These are phyloP conservation scores for Marcusenius ussheri DNA, from an alignment of 2,113 vertebrate genomes.

Conservation along the genomic window DNA sequence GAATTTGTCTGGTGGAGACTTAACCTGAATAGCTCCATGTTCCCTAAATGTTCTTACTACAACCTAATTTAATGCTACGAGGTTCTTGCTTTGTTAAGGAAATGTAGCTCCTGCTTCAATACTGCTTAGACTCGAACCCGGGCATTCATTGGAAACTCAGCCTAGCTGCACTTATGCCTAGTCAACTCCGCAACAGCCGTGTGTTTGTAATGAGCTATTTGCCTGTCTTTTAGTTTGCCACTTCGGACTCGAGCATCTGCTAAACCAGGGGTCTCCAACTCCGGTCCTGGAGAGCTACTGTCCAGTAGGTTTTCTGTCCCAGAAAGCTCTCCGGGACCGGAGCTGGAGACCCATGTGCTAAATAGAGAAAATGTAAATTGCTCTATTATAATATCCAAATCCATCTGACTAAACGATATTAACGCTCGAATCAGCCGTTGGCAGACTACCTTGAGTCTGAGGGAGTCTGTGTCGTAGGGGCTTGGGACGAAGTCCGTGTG, in stretches of 20 bases:
- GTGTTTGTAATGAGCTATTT: not conserved
- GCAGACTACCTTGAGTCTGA: conserved; percentile 77
- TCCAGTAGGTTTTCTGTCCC: too few relatives aligned
- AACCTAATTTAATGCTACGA: not conserved
- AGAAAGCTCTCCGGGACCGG: too few relatives aligned
- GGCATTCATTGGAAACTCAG: not conserved
- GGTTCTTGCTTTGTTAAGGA: not conserved
- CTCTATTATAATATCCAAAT: not conserved
- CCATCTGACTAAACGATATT: not conserved
- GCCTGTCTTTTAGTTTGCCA: too few relatives aligned
- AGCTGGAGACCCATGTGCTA: not conserved
- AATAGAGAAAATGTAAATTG: not conserved
- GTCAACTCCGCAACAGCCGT: not conserved
- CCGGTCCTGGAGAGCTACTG: too few relatives aligned
- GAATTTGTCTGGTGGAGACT: not conserved
- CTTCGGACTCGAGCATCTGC: not conserved
- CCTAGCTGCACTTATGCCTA: not conserved
- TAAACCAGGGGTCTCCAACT: not conserved
- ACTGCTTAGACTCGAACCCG: not conserved
- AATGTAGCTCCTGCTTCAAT: not conserved
- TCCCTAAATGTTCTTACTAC: not conserved
- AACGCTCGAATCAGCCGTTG: not conserved
- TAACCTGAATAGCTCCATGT: not conserved
- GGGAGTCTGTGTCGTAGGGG: conserved; percentile 85
- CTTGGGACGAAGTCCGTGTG: conserved; percentile 87